These are phyloP conservation scores for Catagonus wagneri DNA, from an alignment of 2,113 vertebrate species.

Conservation along the genomic window DNA sequence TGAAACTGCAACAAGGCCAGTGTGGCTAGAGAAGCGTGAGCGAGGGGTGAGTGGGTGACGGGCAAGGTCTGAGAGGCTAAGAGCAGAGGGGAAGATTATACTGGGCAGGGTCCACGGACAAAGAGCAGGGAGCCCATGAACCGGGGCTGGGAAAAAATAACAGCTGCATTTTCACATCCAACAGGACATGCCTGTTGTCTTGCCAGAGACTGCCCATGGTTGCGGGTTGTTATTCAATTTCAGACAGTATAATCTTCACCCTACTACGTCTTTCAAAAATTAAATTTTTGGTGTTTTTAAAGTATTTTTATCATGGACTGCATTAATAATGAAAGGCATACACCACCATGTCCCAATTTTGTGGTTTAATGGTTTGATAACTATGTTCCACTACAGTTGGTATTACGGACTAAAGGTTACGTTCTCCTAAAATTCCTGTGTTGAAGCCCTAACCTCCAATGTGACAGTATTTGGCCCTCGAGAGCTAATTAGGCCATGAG, in stretches of 20 bases:
- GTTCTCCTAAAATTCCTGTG: neutral
- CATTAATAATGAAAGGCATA: neutral
- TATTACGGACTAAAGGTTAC: neutral
- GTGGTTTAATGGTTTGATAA: neutral
- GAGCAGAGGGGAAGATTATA: neutral
- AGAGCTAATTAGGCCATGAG: neutral
- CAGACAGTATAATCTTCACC: neutral
- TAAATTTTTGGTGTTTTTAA: neutral
- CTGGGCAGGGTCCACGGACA: neutral
- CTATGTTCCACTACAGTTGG: neutral
- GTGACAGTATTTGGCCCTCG: neutral
- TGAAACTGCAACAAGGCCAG: neutral
- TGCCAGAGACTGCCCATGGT: neutral
- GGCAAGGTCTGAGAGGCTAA: neutral
- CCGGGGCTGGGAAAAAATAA: neutral
- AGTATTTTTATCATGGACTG: neutral
- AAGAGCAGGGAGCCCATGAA: neutral
- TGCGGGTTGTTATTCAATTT: neutral
- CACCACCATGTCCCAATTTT: neutral
- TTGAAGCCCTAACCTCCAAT: neutral
- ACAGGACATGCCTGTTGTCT: neutral
- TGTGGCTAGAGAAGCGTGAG: neutral
- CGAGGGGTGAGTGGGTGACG: neutral
- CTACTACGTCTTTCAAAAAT: neutral
- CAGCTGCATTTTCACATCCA: neutral